phyloP scores from a whole-genome alignment of 2,113 vertebrate species.

The Hassar affinis region DNA sequence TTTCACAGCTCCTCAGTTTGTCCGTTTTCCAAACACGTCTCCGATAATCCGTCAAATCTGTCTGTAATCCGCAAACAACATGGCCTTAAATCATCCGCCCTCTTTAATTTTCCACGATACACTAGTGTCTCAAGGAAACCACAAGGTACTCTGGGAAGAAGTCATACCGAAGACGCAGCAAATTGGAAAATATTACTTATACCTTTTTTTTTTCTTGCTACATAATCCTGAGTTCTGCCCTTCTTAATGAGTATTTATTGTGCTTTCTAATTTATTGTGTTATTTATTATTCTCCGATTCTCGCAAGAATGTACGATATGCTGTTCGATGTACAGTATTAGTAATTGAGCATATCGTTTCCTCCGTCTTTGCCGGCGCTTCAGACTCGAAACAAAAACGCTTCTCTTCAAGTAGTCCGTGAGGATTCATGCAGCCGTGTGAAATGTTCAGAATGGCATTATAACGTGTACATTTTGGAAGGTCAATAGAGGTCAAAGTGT shows the following conservation, averaged over 20 bases:
- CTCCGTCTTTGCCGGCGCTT: background rate
- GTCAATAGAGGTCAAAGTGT: conserved; percentile 32
- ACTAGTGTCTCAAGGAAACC: conserved; percentile 11
- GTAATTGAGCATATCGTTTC: conserved; percentile 37
- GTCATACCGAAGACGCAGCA: background rate
- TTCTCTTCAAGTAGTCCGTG: conserved; percentile 6
- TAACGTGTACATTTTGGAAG: background rate
- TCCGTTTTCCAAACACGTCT: conserved; percentile 14
- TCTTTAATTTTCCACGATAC: background rate
- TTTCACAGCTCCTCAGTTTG: conserved; percentile 3
- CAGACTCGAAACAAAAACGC: background rate
- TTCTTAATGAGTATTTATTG: conserved; percentile 52
- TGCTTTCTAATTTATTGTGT: conserved; percentile 60
- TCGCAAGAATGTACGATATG: conserved; percentile 41
- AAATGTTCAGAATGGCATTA: conserved; percentile 8
- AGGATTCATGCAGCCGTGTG: conserved; percentile 24
- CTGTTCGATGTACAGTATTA: conserved; percentile 45
- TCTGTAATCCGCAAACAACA: conserved; percentile 38
- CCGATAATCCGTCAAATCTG: conserved; percentile 9
- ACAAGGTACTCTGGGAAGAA: conserved; percentile 36
- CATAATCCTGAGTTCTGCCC: conserved; percentile 51
- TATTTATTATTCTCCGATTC: conserved; percentile 47
- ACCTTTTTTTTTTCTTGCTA: conserved; percentile 33
- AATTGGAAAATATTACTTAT: conserved; percentile 31
- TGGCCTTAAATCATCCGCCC: conserved; percentile 43